Percentiles rank a stretch among this genome's conserved stretches.
These are phyloP conservation scores for Chamaea fasciata DNA, from an alignment of 2,113 vertebrate species.

Conservation along the genomic window DNA sequence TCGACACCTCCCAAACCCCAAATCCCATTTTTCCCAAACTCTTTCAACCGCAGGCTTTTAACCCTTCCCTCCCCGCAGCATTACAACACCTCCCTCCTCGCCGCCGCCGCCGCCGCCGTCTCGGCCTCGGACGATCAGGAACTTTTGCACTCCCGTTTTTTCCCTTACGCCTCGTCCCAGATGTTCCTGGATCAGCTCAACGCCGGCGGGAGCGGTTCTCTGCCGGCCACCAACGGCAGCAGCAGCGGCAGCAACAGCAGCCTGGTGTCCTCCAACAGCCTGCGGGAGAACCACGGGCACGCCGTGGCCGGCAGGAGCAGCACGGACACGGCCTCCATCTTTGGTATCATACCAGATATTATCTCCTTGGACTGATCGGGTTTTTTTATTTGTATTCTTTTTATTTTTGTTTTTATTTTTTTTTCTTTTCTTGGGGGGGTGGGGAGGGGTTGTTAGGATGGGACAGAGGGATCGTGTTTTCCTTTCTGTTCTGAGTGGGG, in stretches of 20 bases:
- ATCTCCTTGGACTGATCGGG: conserved; percentile 91
- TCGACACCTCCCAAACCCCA: no score
- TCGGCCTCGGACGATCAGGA: conserved; percentile 92
- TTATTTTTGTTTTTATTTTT: background rate
- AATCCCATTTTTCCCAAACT: no score
- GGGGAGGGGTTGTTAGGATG: background rate
- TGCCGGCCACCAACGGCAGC: conserved; percentile 83
- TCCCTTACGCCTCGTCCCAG: conserved; percentile 91
- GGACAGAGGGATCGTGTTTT: conserved; percentile 55
- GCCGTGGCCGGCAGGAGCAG: conserved; percentile 70
- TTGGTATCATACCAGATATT: conserved; percentile 93
- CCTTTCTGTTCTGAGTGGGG: conserved; percentile 52
- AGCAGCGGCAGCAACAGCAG: conserved; percentile 90
- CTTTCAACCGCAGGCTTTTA: no score
- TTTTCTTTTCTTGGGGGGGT: no score
- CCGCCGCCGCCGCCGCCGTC: conserved; percentile 89
- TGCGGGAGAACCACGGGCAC: conserved; percentile 84
- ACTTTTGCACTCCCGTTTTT: conserved; percentile 90
- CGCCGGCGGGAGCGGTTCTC: conserved; percentile 75
- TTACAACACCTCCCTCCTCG: conserved; percentile 92
- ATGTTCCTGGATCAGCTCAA: conserved; percentile 93
- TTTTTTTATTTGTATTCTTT: background rate
- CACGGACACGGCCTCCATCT: conserved; percentile 87
- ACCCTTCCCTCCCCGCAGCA: conserved; percentile 74
- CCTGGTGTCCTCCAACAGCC: conserved; percentile 89